Base-by-base conservation (phyloP, 1,140 invertebrate species). In the Drosophila albomicans region DNA sequence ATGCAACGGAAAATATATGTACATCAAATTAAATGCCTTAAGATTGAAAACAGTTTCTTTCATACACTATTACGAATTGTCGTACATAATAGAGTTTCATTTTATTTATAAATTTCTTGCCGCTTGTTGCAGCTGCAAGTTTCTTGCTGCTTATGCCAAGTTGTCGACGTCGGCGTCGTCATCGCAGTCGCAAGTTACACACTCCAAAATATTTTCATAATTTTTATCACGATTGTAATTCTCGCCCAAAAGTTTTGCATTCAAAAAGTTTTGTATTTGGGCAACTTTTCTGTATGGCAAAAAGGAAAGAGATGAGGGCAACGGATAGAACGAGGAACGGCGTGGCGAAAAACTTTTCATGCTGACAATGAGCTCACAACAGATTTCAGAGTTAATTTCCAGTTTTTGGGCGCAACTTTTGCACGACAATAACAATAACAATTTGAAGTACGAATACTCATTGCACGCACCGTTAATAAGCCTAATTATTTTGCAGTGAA, bases 181-280 rank as follows among this genome's bases (percentile, higher is more conserved):
- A 25, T 81, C 57, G 74, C 57, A 59, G 56, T 68, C 32, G 66
- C 57, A 82, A 82, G 71, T 82, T 80, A 65, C 71, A 67, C 82
- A 87, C 80, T 87, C 80, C 28, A 73, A 81, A 87, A 87, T 87
- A 88, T 88, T 88, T 88, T 88, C 84, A 88, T 88, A 88, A 88
- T 88, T 88, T 88, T 88, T 84, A 88, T 88, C 84, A 88, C 84
- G 84, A 88, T 88, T 88, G 84, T 88, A 88, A 88, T 88, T 89
- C 84, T 84, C 84, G 84, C 84, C 77, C 67, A 79, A 78, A 88
- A 82, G 75, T 88, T 87, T 88, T 80, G 84, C 84, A 87, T 88
- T 88, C 84, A 79, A 82, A 87, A 87, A 87, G 80, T 87, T 85
- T 80, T 63, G 72, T 61, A 71, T 71, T 62, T 72, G 82, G 75